Evolutionary conservation across 2,797 vertebrate species (phyloP).

Genomic region (Mormyrops attenuatus): DNA sequence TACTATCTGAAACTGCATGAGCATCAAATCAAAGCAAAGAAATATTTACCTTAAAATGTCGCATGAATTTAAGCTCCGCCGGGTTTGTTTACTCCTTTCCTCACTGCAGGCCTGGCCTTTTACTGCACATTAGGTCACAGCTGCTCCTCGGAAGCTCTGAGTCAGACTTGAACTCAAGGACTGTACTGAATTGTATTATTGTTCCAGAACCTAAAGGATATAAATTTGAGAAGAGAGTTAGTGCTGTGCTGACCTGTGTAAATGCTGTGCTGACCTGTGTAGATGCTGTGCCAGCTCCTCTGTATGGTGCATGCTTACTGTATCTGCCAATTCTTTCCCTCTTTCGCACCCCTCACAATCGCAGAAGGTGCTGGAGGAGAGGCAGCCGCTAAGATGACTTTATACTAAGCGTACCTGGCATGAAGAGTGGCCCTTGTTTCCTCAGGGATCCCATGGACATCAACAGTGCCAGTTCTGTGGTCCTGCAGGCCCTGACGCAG

Average conservation of each 20-base stretch:
- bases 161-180: neutral
- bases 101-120: neutral
- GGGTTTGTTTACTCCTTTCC: neutral
- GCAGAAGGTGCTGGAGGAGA: neutral
- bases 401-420: neutral
- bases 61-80: neutral
- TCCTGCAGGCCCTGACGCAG: constrained; percentile 89
- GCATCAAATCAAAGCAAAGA: neutral
- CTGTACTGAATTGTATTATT: neutral
- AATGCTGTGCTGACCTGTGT: neutral
- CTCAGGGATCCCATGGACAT: constrained; percentile 72
- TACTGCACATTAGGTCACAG: neutral
- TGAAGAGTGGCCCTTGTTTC: neutral
- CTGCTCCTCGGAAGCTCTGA: neutral
- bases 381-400: neutral
- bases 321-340: neutral
- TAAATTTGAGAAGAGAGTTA: neutral
- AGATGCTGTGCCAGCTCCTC: neutral
- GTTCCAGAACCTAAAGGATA: neutral
- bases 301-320: neutral
- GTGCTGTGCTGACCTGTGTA: neutral
- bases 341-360: neutral
- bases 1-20: no score
- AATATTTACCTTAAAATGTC: neutral
- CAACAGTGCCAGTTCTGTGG: constrained; percentile 83